Conservation (phyloP, 2,797 vertebrate genomes). For the Corythornis leucogaster region DNA sequence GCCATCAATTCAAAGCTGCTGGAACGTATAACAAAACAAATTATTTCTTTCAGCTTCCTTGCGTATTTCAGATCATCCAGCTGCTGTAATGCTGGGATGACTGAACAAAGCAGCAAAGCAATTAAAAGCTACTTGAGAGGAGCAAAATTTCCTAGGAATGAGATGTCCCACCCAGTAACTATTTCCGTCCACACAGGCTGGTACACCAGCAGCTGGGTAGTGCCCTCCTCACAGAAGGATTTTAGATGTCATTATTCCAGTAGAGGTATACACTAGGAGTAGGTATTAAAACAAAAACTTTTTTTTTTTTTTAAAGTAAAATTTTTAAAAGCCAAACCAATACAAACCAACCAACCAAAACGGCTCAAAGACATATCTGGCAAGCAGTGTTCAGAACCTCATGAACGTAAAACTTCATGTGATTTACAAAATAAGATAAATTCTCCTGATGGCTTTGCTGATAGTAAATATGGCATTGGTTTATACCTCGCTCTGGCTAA, state of each 20-base stretch:
- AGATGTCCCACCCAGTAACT: not conserved
- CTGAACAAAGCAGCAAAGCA: not conserved
- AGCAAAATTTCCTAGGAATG: not conserved
- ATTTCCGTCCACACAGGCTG: not conserved
- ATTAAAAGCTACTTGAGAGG: not conserved
- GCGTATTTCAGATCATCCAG: not conserved
- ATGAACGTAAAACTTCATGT: not conserved
- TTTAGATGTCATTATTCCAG: not conserved
- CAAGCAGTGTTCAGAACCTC: not conserved
- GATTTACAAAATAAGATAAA: not conserved
- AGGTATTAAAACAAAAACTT: not conserved
- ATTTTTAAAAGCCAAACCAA: not conserved
- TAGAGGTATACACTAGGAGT: not conserved
- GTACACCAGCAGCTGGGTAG: not conserved
- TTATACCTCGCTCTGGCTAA: not conserved
- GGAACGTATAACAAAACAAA: not conserved
- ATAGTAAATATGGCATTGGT: not conserved
- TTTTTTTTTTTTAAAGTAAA: too few species aligned
- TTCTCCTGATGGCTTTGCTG: not conserved
- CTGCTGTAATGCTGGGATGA: not conserved
- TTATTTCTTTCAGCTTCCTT: not conserved
- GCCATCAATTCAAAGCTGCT: not conserved
- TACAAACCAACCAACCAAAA: not conserved
- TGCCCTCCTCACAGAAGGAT: not conserved
- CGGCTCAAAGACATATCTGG: not conserved